These are phyloP conservation scores for Drosophila aldrichi DNA, from an alignment of 2,888 invertebrate genomes.

Conservation along the genomic window DNA sequence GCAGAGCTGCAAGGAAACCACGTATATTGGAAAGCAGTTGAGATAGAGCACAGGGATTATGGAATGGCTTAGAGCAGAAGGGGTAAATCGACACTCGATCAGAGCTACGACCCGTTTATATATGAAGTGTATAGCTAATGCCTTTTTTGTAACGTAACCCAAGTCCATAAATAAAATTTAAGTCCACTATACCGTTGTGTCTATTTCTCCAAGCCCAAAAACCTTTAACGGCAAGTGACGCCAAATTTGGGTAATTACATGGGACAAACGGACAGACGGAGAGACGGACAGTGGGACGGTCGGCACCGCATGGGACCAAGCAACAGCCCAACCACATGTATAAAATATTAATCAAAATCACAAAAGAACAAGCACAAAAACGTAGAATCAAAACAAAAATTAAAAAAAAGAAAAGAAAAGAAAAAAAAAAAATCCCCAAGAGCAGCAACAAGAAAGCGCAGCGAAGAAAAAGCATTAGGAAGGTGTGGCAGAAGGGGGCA, in stretches of 20 bases:
- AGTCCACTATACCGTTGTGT: conserved; percentile 66
- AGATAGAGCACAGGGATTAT: conserved; percentile 49
- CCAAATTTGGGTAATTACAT: conserved; percentile 77
- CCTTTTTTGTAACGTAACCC: conserved; percentile 31
- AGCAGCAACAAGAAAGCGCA: conserved; percentile 46
- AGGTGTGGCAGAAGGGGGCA: conserved; percentile 25
- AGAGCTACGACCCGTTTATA: neutral
- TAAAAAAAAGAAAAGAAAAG: conserved; percentile 66
- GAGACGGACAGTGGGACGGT: conserved; percentile 33
- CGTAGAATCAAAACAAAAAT: conserved; percentile 66
- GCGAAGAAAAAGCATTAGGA: conserved; percentile 53
- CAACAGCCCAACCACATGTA: conserved; percentile 56
- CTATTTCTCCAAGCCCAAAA: conserved; percentile 42
- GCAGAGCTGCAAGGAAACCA: conserved; percentile 79
- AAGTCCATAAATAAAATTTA: conserved; percentile 64
- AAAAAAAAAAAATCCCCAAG: conserved; percentile 54
- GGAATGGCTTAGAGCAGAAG: neutral
- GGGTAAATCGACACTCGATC: neutral
- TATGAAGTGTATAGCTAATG: conserved; percentile 4
- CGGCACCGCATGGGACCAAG: conserved; percentile 60
- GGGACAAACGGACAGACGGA: conserved; percentile 38
- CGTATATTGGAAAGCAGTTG: conserved; percentile 40
- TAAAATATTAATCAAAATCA: conserved; percentile 75
- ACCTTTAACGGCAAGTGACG: conserved; percentile 75
- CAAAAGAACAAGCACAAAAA: conserved; percentile 60